Percentiles rank a stretch among this genome's conserved stretches.
phyloP scores from a whole-genome alignment of 2,113 vertebrate species.

The Sinocyclocheilus anshuiensis region DNA sequence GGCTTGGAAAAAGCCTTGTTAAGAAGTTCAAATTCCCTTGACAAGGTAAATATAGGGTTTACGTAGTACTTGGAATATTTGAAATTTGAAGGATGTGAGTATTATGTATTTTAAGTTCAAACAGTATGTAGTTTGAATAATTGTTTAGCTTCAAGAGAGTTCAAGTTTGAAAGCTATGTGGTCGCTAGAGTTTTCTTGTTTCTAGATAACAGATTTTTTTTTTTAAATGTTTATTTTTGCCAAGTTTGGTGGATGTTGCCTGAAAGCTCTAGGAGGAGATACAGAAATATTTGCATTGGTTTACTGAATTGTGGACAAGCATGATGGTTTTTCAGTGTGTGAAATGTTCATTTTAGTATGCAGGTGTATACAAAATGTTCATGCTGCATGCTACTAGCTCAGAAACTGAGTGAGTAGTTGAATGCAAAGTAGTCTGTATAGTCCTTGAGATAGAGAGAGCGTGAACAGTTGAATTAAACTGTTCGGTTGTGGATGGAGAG shows the following conservation, averaged over 20 bases:
- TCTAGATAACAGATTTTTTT: no score
- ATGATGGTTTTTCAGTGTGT: neutral
- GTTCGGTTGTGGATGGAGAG: slow-evolving; percentile 8
- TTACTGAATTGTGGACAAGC: neutral
- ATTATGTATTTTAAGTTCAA: neutral
- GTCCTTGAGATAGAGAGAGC: slow-evolving; percentile 28
- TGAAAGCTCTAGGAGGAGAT: neutral
- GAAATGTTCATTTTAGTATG: neutral
- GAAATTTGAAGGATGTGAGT: neutral
- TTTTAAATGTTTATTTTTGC: neutral
- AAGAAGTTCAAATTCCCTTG: neutral
- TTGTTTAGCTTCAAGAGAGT: neutral
- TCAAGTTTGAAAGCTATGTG: neutral
- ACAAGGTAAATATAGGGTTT: neutral
- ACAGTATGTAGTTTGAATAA: neutral
- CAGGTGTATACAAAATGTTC: neutral
- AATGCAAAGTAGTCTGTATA: slow-evolving; percentile 17
- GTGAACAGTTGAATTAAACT: slow-evolving; percentile 16
- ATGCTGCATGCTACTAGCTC: neutral
- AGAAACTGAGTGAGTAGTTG: neutral
- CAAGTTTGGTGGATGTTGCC: neutral
- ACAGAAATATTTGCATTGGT: neutral
- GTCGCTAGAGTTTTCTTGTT: no score
- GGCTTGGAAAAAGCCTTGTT: neutral
- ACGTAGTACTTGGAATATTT: neutral